These are phyloP conservation scores for Cataglyphis hispanica DNA, from an alignment of 1,140 invertebrate genomes.

Conservation along the genomic window DNA sequence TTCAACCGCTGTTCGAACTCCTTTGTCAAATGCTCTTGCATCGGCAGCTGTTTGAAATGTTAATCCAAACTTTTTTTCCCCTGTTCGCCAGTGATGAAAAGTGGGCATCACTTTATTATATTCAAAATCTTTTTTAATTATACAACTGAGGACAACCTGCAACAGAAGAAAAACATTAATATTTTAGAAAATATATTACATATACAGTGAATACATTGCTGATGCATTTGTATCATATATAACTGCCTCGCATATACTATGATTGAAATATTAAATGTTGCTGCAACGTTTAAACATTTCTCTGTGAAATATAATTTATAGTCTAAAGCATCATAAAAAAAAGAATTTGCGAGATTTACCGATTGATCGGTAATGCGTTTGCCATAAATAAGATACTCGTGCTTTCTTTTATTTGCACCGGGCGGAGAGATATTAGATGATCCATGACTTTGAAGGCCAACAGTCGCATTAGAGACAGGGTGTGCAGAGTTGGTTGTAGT, in stretches of 20 bases:
- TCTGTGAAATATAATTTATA: conserved; percentile 1
- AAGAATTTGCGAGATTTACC: conserved; percentile 86
- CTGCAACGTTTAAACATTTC: not conserved
- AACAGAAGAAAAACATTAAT: conserved; percentile 56
- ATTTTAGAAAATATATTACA: conserved; percentile 31
- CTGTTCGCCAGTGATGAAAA: conserved; percentile 98
- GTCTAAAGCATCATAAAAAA: not conserved
- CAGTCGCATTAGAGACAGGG: conserved; percentile 71
- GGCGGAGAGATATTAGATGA: conserved; percentile 82
- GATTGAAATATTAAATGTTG: conserved; percentile 1
- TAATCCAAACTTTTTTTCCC: conserved; percentile 97
- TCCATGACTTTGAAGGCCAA: conserved; percentile 76
- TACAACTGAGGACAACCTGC: conserved; percentile 97
- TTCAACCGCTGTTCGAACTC: conserved; percentile 95
- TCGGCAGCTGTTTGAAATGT: conserved; percentile 98
- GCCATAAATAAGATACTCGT: conserved; percentile 96
- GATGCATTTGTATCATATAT: not conserved
- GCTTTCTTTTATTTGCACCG: conserved; percentile 86
- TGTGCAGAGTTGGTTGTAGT: conserved; percentile 69
- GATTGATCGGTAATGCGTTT: conserved; percentile 96
- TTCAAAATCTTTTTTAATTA: conserved; percentile 97
- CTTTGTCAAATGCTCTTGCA: conserved; percentile 97
- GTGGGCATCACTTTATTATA: conserved; percentile 99
- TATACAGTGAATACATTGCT: not conserved
- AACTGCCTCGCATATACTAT: not conserved